Percentiles rank a stretch among this genome's conserved stretches.
phyloP scores from a whole-genome alignment of 2,797 vertebrate genomes.

The Enteromius anoplus region DNA sequence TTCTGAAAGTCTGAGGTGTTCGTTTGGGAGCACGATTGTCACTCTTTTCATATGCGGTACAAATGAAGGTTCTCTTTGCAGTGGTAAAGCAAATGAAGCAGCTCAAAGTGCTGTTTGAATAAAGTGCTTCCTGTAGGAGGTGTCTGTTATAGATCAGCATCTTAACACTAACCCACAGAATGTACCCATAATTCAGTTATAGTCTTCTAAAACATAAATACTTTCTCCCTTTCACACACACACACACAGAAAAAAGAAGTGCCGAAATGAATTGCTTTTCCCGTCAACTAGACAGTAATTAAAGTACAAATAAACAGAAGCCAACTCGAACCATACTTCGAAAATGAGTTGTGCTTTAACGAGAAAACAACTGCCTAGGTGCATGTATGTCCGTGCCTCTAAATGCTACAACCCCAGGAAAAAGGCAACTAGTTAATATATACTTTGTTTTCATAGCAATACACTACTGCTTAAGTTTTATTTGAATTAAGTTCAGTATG shows the following conservation, averaged over 20 bases:
- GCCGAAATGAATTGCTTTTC: conserved; percentile 53
- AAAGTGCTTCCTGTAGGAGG: conserved; percentile 75
- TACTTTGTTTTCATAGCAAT: conserved; percentile 1
- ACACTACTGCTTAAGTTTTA: conserved; percentile 16
- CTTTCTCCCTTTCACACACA: neutral
- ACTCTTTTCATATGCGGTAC: conserved; percentile 60
- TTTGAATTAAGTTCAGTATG: conserved; percentile 16
- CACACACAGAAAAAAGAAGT: conserved; percentile 15
- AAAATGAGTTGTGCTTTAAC: conserved; percentile 51
- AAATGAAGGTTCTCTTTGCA: conserved; percentile 35
- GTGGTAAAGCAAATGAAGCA: conserved; percentile 63
- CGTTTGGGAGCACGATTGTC: conserved; percentile 71
- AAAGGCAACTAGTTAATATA: conserved; percentile 12
- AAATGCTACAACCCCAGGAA: conserved; percentile 28
- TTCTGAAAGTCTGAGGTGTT: conserved; percentile 37
- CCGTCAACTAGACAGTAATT: conserved; percentile 53
- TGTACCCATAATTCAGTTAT: conserved; percentile 11
- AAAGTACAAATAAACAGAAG: neutral
- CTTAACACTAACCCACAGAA: conserved; percentile 14
- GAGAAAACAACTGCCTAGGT: conserved; percentile 19
- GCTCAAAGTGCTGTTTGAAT: conserved; percentile 72
- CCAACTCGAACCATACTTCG: neutral
- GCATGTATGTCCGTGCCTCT: neutral
- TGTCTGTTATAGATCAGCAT: conserved; percentile 39
- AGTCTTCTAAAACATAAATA: conserved; percentile 15